Conservation (phyloP, 1,140 invertebrate genomes). For the Venustaconcha ellipsiformis region DNA sequence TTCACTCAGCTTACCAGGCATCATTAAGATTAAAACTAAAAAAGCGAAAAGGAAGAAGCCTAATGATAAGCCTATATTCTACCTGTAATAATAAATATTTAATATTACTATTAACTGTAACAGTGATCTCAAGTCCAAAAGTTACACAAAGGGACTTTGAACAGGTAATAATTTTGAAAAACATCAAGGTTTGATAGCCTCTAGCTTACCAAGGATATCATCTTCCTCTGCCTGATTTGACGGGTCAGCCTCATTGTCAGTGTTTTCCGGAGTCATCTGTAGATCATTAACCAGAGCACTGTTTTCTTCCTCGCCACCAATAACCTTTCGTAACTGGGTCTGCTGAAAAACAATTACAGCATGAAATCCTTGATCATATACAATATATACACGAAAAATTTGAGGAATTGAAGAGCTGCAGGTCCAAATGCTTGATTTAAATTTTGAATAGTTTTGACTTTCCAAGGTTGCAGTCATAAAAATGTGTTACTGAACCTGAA, state of each 20-base stretch:
- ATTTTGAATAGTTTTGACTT: not conserved
- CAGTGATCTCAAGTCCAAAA: not conserved
- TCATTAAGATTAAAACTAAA: too few species aligned
- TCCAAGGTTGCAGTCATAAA: not conserved
- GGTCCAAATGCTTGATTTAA: not conserved
- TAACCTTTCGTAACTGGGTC: not conserved
- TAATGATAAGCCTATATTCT: not conserved
- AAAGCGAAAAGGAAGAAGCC: too few species aligned
- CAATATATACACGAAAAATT: slow-evolving; percentile 1
- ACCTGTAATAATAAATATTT: not conserved
- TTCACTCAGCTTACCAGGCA: too few species aligned
- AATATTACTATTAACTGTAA: not conserved
- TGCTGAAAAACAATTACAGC: slow-evolving; percentile 21
- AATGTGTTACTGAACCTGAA: not conserved
- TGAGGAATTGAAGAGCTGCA: not conserved
- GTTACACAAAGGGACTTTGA: not conserved
- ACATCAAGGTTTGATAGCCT: not conserved
- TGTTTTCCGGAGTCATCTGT: slow-evolving; percentile 63
- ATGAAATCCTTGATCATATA: slow-evolving; percentile 14
- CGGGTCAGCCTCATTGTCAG: slow-evolving; percentile 60
- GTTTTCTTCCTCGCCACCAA: slow-evolving; percentile 34
- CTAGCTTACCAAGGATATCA: not conserved
- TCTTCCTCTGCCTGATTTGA: not conserved
- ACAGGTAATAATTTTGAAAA: not conserved
- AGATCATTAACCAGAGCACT: slow-evolving; percentile 61